Percentiles rank a stretch among this genome's conserved stretches.
Evolutionary conservation across 1,140 invertebrate species (phyloP).

Genomic region (Ceratina calcarata): DNA sequence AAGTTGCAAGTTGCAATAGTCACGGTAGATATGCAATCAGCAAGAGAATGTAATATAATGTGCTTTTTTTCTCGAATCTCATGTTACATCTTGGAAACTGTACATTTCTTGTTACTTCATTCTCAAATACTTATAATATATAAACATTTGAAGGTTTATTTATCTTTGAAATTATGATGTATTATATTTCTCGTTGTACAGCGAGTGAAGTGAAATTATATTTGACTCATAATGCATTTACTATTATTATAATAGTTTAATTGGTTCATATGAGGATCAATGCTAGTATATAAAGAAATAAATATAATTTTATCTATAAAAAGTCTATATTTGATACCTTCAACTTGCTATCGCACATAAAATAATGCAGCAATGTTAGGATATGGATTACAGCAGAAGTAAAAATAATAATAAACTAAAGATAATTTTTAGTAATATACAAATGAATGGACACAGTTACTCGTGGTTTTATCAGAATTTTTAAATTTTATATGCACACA

Average conservation of each 20-base stretch:
- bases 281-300: neutral
- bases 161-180: neutral
- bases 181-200: neutral
- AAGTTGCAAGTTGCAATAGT: conserved; percentile 32
- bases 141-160: neutral
- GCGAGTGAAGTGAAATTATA: neutral
- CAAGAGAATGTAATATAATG: neutral
- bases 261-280: too few species aligned
- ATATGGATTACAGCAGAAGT: too few species aligned
- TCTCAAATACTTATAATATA: neutral
- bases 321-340: neutral
- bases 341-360: too few species aligned
- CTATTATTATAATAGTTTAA: neutral
- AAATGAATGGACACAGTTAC: too few species aligned
- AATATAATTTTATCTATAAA: neutral
- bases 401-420: too few species aligned
- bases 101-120: neutral
- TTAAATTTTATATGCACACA: too few species aligned
- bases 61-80: conserved; percentile 5
- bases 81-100: neutral
- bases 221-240: neutral
- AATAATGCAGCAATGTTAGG: too few species aligned
- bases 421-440: neutral
- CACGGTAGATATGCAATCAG: conserved; percentile 10
- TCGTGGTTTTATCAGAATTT: too few species aligned